These are phyloP conservation scores for Theonella swinhoei DNA, from an alignment of 37 sponge, comb jelly and placozoan genomes.

Conservation along the genomic window DNA sequence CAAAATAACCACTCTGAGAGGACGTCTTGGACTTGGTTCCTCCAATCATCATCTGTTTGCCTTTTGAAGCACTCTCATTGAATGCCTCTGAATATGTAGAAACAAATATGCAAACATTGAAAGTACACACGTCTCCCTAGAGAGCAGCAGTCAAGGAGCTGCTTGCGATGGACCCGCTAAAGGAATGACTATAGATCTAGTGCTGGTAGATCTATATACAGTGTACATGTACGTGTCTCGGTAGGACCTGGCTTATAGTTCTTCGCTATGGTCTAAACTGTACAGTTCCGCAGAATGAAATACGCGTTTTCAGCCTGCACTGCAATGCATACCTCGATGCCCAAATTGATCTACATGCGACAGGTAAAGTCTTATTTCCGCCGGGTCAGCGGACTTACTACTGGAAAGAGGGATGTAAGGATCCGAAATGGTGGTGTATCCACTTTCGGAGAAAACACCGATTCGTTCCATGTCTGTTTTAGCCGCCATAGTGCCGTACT, in stretches of 20 bases:
- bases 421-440: slow-evolving; percentile 90
- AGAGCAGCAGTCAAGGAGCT: not conserved
- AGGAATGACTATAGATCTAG: too few relatives aligned
- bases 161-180: too few relatives aligned
- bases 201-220: too few relatives aligned
- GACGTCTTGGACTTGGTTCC: slow-evolving; percentile 70
- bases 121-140: not conserved
- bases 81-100: slow-evolving; percentile 71
- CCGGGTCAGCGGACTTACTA: slow-evolving; percentile 35
- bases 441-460: slow-evolving; percentile 89
- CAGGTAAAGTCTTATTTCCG: too few relatives aligned
- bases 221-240: too few relatives aligned
- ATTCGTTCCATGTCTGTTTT: slow-evolving; percentile 85
- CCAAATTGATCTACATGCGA: too few relatives aligned
- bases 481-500: too few relatives aligned
- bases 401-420: slow-evolving; percentile 61
- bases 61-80: slow-evolving; percentile 66
- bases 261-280: too few relatives aligned
- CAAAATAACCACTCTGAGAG: slow-evolving; percentile 83
- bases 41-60: slow-evolving; percentile 76
- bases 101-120: not conserved
- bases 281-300: too few relatives aligned
- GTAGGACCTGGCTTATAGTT: too few relatives aligned
- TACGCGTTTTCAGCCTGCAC: too few relatives aligned
- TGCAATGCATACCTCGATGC: too few relatives aligned